Evolutionary conservation across 1,140 invertebrate genomes (phyloP).

Genomic region (Hormaphis cornu): DNA sequence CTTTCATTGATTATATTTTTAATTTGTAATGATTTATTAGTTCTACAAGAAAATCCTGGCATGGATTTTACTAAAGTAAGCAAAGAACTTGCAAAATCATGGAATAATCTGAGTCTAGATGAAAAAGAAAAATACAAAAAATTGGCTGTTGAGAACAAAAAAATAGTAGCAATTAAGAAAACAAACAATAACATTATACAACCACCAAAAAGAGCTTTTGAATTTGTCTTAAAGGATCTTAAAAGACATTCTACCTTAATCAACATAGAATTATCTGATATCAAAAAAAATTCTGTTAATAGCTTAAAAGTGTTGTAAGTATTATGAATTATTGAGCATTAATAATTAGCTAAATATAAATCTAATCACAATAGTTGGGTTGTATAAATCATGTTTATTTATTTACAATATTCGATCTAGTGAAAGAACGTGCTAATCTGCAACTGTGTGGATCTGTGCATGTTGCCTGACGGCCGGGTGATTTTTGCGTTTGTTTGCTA

Average conservation of each 20-base stretch:
- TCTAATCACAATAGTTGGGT: background rate
- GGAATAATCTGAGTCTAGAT: conserved; percentile 43
- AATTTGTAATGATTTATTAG: conserved; percentile 37
- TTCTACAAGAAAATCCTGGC: conserved; percentile 41
- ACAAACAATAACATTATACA: conserved; percentile 8
- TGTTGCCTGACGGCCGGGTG: too few relatives aligned
- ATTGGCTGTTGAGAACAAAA: conserved; percentile 37
- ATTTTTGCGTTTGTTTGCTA: too few relatives aligned
- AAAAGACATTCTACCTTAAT: conserved; percentile 10
- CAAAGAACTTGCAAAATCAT: conserved; percentile 40
- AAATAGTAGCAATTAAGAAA: background rate
- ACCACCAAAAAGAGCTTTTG: conserved; percentile 14
- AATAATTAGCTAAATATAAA: background rate
- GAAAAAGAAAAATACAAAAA: conserved; percentile 45
- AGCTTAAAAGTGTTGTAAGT: conserved; percentile 13
- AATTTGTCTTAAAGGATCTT: background rate
- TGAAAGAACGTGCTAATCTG: too few relatives aligned
- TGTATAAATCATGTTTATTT: too few relatives aligned
- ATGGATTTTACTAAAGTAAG: conserved; percentile 43
- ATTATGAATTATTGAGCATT: background rate
- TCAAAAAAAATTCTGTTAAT: conserved; percentile 22
- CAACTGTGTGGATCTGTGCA: too few relatives aligned
- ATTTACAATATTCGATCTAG: too few relatives aligned
- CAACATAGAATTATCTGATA: conserved; percentile 18
- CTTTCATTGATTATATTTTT: conserved; percentile 34